phyloP scores from a whole-genome alignment of 2,113 vertebrate species.

The Aspidoscelis tigris region DNA sequence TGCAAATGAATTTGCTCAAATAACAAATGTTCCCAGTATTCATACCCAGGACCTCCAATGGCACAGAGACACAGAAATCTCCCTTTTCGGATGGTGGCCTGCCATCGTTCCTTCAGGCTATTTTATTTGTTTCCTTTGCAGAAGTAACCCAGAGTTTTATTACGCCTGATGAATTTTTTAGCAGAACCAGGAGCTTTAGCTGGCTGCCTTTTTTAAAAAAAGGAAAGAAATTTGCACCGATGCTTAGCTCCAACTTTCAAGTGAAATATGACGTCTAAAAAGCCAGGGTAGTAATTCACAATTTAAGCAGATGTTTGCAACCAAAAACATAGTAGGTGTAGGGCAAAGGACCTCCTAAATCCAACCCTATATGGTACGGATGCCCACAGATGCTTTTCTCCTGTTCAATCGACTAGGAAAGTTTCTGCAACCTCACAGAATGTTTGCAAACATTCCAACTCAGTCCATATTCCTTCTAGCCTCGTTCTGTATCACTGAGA shows the following conservation, averaged over 20 bases:
- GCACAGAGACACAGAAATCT: constrained; percentile 15
- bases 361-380: too few relatives aligned
- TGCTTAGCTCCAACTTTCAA: constrained; percentile 41
- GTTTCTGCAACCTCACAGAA: too few relatives aligned
- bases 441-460: too few relatives aligned
- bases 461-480: too few relatives aligned
- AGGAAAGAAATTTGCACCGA: not conserved
- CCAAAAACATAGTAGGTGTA: too few relatives aligned
- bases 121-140: not conserved
- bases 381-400: too few relatives aligned
- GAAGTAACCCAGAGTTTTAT: constrained; percentile 47
- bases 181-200: constrained; percentile 37
- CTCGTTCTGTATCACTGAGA: too few relatives aligned
- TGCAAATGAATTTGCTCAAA: too few relatives aligned
- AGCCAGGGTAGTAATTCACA: constrained; percentile 38
- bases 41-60: too few relatives aligned
- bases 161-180: constrained; percentile 35
- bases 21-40: too few relatives aligned
- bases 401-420: too few relatives aligned
- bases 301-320: constrained; percentile 1
- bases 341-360: too few relatives aligned
- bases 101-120: not conserved
- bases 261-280: constrained; percentile 40
- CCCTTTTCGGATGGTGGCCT: constrained; percentile 20
- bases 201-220: not conserved